A percentile compares a stretch with the other conserved stretches of the same genome.
phyloP scores from a whole-genome alignment of 1,140 invertebrate species.

The Spodoptera frugiperda region DNA sequence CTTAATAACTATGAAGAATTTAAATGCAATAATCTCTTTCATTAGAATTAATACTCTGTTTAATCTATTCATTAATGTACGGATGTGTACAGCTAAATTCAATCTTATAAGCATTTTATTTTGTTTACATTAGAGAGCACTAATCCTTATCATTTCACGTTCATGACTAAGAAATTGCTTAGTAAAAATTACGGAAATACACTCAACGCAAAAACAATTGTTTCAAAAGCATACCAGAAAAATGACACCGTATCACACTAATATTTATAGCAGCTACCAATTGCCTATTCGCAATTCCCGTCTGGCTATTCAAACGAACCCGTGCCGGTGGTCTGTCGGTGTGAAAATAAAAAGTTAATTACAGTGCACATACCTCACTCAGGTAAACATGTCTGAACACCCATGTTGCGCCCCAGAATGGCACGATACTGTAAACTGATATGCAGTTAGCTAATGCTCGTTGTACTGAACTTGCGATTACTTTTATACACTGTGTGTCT shows the following conservation, averaged over 20 bases:
- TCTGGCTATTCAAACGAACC: slow-evolving; percentile 25
- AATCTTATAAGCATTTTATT: too few species aligned
- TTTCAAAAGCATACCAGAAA: background rate
- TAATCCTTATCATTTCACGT: too few species aligned
- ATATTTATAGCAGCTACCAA: slow-evolving; percentile 32
- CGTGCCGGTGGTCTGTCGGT: slow-evolving; percentile 40
- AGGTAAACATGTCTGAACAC: slow-evolving; percentile 69
- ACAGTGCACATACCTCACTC: slow-evolving; percentile 48
- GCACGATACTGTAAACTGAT: slow-evolving; percentile 46
- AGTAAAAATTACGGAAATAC: too few species aligned
- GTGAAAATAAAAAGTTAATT: slow-evolving; percentile 73
- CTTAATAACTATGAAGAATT: too few species aligned
- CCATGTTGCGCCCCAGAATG: slow-evolving; percentile 54
- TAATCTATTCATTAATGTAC: too few species aligned
- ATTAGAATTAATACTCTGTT: too few species aligned
- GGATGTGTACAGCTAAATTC: too few species aligned
- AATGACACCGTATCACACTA: background rate
- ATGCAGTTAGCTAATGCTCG: slow-evolving; percentile 38
- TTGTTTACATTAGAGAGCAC: too few species aligned
- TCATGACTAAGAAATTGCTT: too few species aligned
- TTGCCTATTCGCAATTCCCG: slow-evolving; percentile 36
- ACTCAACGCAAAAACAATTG: too few species aligned
- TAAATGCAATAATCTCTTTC: too few species aligned
- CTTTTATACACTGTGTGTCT: slow-evolving; percentile 7
- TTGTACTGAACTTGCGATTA: background rate